Percentiles rank a stretch among this genome's conserved stretches.
Conservation (phyloP, 2,113 vertebrate species). For the Chaenocephalus aceratus region DNA sequence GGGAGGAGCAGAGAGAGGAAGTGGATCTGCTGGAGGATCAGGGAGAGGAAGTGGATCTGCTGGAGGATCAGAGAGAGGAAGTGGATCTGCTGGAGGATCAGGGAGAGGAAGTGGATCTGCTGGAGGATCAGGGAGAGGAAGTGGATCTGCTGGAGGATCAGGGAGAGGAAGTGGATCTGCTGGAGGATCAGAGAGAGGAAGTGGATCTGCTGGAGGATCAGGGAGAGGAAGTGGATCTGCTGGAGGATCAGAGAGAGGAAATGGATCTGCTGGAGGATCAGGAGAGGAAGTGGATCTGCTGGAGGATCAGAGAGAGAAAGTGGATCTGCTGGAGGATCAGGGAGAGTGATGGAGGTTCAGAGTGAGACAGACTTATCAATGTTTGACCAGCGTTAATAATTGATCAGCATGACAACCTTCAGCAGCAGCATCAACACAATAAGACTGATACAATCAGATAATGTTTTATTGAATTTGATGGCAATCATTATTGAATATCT, state of each 20-base stretch:
- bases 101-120: neutral
- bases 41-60: neutral
- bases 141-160: neutral
- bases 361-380: neutral
- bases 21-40: neutral
- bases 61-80: neutral
- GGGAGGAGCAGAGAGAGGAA: neutral
- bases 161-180: neutral
- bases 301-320: neutral
- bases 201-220: too few species aligned
- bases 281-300: neutral
- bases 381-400: constrained; percentile 14
- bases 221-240: neutral
- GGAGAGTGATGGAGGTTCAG: neutral
- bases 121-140: neutral
- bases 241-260: neutral
- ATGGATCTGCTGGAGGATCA: too few species aligned
- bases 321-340: neutral
- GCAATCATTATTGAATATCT: too few species aligned
- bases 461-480: too few species aligned
- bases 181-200: too few species aligned
- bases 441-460: neutral
- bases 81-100: too few species aligned
- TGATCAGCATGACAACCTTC: constrained; percentile 36
- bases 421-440: neutral